These are phyloP conservation scores for Watsonalla cultraria DNA, from an alignment of 2,888 invertebrate genomes.

Conservation along the genomic window DNA sequence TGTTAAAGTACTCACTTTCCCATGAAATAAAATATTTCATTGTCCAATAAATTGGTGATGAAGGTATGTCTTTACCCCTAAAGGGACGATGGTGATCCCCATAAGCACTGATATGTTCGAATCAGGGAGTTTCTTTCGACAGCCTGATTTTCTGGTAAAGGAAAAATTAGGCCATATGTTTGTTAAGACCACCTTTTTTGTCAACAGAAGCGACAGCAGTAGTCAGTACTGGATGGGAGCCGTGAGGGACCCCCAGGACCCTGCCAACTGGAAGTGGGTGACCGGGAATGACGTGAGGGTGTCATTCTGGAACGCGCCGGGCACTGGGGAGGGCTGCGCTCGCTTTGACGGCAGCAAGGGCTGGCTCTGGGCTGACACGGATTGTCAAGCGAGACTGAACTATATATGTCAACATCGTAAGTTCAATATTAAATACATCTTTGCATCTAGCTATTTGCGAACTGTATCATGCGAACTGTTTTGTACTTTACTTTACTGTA, in stretches of 20 bases:
- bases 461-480: slow-evolving; percentile 5
- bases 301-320: slow-evolving; percentile 94
- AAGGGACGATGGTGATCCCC: no score
- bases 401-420: slow-evolving; percentile 96
- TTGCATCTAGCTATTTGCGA: slow-evolving; percentile 7
- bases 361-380: slow-evolving; percentile 96
- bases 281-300: slow-evolving; percentile 92
- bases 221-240: slow-evolving; percentile 98
- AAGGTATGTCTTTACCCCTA: no score
- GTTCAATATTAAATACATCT: slow-evolving; percentile 48
- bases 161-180: not conserved
- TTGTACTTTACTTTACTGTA: not conserved
- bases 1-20: not conserved
- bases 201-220: slow-evolving; percentile 87
- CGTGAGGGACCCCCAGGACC: slow-evolving; percentile 87
- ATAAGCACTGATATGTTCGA: no score
- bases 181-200: slow-evolving; percentile 7
- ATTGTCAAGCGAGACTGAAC: slow-evolving; percentile 89
- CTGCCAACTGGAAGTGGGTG: slow-evolving; percentile 93
- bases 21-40: not conserved
- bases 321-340: slow-evolving; percentile 90
- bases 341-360: slow-evolving; percentile 95
- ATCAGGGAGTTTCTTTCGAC: not conserved
- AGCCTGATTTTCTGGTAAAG: not conserved
- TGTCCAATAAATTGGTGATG: not conserved